Base-by-base conservation (phyloP, 2,797 vertebrate genomes). In the Pitangus sulphuratus region DNA sequence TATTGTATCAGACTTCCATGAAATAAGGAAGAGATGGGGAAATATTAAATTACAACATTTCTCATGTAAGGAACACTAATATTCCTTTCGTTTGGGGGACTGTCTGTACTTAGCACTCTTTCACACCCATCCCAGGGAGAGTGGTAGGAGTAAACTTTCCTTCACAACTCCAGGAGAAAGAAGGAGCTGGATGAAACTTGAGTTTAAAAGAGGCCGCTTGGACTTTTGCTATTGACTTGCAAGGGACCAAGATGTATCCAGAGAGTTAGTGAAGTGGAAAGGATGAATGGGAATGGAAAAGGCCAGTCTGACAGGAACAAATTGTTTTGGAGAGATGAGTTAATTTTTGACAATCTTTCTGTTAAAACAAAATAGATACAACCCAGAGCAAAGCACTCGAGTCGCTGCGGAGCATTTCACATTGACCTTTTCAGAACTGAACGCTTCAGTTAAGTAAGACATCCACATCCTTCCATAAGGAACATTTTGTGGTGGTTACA, bases 291-390 rank as follows among this genome's bases (percentile, higher is more conserved):
- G 83, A 97, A 87, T 8, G 45, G 96, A 96, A 97, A 97, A 96
- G 95, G 93, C 93, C 93, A 94, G 76, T 66, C 81, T 97, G 91
- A 94, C 90, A 92, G 87, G 78, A 95, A 89, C 94, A 91, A 96
- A 97, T 95, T 90, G 86, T 94, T 96, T 94, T 62, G 79, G 87
- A 91, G 95, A 95, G 93, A 95, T 62, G 91, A 92, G 96, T 96
- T 96, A 97, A 96, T 96, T 96, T 97, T 76, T 93, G 95, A 97
- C 94, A 94, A 97, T 91, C 93, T 82, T 95, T 74, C 93, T 76
- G 70, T 90, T 95, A 93, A 90, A 95, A 88, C 90, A 95, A 95
- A 97, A 93, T 69, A 95, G 95, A 94, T 88, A 96, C 93, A 94
- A 97, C 76, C 66, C 66, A 86, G 87, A 97, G 95, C 93, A 85